Percentiles rank a stretch among this genome's conserved stretches.
Evolutionary conservation across 37 sponge, comb jelly and placozoan genomes (phyloP).

Genomic region (Ianthella basta): DNA sequence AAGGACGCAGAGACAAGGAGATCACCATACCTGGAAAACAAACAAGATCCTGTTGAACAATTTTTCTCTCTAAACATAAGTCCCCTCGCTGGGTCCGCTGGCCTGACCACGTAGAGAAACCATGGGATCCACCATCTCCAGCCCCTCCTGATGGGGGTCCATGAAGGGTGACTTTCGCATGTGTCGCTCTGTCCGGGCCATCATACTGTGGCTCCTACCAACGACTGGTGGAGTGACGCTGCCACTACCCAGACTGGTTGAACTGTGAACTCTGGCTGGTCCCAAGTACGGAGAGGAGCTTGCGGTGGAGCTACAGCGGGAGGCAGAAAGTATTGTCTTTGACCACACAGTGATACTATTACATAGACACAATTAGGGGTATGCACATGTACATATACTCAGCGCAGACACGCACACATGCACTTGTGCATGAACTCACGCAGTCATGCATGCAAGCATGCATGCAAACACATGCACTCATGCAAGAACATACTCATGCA

Average conservation of each 20-base stretch:
- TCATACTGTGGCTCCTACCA: not conserved
- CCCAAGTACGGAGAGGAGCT: not conserved
- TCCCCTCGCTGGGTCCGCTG: constrained; percentile 10
- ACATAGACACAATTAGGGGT: too few relatives aligned
- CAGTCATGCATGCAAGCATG: too few relatives aligned
- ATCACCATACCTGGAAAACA: too few relatives aligned
- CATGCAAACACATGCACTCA: constrained; percentile 4
- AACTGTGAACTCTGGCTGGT: not conserved
- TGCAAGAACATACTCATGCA: not conserved
- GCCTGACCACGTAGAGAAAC: not conserved
- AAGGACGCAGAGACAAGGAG: too few relatives aligned
- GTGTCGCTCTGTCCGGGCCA: not conserved
- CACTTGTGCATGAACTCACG: not conserved
- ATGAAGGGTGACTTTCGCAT: not conserved
- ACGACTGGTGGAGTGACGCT: not conserved
- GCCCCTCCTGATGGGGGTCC: constrained; percentile 11
- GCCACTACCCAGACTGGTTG: not conserved
- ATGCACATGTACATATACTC: too few relatives aligned
- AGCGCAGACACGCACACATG: not conserved
- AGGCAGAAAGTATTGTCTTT: not conserved
- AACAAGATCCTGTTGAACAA: too few relatives aligned
- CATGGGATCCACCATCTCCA: constrained; percentile 18
- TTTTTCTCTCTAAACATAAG: not conserved
- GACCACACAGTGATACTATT: not conserved
- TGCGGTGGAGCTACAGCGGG: not conserved